phyloP scores from a whole-genome alignment of 2,797 vertebrate species.

The Urophycis tenuis region DNA sequence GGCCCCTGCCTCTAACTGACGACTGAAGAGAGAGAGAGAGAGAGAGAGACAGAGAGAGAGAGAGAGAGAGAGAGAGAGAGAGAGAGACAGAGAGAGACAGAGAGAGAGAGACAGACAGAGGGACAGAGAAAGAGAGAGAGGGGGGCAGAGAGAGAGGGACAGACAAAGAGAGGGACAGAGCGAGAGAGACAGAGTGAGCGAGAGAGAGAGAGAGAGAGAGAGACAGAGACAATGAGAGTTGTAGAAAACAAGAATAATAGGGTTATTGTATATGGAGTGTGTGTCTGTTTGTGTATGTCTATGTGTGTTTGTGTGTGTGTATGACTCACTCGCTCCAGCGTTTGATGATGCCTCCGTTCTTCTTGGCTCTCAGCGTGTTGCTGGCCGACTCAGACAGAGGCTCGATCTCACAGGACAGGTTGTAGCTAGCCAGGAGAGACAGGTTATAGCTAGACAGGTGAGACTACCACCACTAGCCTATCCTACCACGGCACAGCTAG shows the following conservation, averaged over 20 bases:
- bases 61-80: neutral
- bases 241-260: neutral
- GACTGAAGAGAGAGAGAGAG: slow-evolving; percentile 59
- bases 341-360: slow-evolving; percentile 86
- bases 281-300: neutral
- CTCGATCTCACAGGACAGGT: slow-evolving; percentile 88
- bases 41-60: neutral
- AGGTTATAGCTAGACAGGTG: neutral
- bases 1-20: slow-evolving; percentile 79
- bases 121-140: neutral
- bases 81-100: no score
- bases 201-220: neutral
- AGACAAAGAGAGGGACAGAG: no score
- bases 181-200: no score
- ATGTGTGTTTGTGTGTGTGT: no score
- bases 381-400: slow-evolving; percentile 86
- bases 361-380: slow-evolving; percentile 85
- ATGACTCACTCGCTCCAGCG: slow-evolving; percentile 92
- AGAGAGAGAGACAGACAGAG: neutral
- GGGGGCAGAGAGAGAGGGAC: neutral
- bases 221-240: neutral
- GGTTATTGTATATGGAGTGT: neutral
- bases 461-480: slow-evolving; percentile 48
- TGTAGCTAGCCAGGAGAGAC: slow-evolving; percentile 69
- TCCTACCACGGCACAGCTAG: no score